phyloP scores from a whole-genome alignment of 1,140 invertebrate genomes.

The Rhyzopertha dominica region DNA sequence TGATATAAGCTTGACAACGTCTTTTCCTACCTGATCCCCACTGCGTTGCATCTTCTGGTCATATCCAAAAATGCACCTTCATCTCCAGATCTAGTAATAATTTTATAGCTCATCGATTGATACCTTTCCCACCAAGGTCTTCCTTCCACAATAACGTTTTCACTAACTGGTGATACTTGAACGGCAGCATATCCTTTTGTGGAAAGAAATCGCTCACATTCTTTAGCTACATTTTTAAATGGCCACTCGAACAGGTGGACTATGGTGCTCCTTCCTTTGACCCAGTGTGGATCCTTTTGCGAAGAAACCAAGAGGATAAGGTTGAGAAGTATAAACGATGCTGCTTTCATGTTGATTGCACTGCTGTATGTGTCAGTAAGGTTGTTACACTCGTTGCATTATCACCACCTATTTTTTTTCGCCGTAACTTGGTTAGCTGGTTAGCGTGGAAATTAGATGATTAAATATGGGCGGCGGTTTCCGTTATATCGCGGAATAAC shows the following conservation, averaged over 20 bases:
- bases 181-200: constrained; percentile 68
- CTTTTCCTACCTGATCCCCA: constrained; percentile 16
- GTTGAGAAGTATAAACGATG: too few species aligned
- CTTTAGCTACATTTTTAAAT: constrained; percentile 70
- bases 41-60: constrained; percentile 41
- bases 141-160: constrained; percentile 47
- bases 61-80: constrained; percentile 64
- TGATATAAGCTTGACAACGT: neutral
- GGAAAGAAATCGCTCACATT: constrained; percentile 75
- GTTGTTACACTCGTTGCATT: too few species aligned
- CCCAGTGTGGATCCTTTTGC: constrained; percentile 40
- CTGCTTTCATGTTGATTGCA: too few species aligned
- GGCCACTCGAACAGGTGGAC: constrained; percentile 81
- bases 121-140: constrained; percentile 80
- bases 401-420: too few species aligned
- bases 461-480: too few species aligned
- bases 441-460: too few species aligned
- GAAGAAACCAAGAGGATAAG: too few species aligned
- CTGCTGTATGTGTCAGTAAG: too few species aligned
- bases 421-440: too few species aligned
- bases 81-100: constrained; percentile 69
- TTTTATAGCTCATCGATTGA: constrained; percentile 78
- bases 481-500: too few species aligned
- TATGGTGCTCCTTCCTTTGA: constrained; percentile 50
- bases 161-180: constrained; percentile 54